Conservation (phyloP, 1,140 invertebrate genomes). For the Alviniconcha marisindica region DNA sequence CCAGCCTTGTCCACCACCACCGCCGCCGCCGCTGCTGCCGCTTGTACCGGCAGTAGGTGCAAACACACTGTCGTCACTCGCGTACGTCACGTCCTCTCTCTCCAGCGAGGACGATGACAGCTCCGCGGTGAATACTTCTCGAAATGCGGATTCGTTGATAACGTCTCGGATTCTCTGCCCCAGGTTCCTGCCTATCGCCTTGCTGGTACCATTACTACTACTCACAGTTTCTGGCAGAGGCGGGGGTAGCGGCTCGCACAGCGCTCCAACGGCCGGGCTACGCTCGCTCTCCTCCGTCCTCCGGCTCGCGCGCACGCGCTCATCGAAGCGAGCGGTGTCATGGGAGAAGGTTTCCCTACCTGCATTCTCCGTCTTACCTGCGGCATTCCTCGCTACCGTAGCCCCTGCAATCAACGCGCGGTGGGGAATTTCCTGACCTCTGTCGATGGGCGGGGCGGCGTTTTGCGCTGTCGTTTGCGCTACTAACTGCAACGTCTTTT, state of each 20-base stretch:
- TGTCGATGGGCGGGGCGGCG: too few relatives aligned
- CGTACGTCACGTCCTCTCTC: not conserved
- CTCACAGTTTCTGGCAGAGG: not conserved
- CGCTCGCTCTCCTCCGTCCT: not conserved
- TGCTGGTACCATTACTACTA: not conserved
- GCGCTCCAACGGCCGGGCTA: not conserved
- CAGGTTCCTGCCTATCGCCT: constrained; percentile 23
- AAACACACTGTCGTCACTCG: not conserved
- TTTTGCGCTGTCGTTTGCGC: too few relatives aligned
- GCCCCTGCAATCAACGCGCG: not conserved
- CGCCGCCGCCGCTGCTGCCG: too few relatives aligned
- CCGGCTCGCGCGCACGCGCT: not conserved
- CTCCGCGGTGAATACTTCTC: constrained; percentile 33
- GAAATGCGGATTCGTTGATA: constrained; percentile 30
- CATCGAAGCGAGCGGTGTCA: not conserved
- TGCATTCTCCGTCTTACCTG: not conserved
- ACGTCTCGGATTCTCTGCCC: constrained; percentile 23
- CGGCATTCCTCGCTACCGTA: constrained; percentile 31
- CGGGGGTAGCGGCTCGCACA: not conserved
- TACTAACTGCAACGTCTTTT: too few relatives aligned
- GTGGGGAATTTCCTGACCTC: not conserved
- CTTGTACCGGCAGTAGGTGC: too few relatives aligned
- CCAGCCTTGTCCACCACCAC: not conserved
- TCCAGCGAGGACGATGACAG: constrained; percentile 14
- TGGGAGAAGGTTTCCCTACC: not conserved